Evolutionary conservation across 2,113 vertebrate species (phyloP).

Genomic region (Saccopteryx bilineata): DNA sequence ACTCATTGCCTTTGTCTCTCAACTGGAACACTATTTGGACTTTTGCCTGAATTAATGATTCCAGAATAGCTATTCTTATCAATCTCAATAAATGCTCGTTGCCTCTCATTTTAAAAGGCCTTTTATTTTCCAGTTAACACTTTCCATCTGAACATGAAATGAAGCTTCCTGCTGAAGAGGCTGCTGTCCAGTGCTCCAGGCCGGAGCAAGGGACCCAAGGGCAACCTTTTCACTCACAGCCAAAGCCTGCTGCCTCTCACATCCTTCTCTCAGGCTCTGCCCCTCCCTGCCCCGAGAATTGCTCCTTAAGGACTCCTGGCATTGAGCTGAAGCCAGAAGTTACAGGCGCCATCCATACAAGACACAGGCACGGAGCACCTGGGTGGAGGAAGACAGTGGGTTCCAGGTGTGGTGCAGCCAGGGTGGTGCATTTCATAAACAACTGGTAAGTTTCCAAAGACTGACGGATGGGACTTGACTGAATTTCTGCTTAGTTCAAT

Average conservation of each 20-base stretch:
- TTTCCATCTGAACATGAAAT: background rate
- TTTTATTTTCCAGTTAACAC: too few relatives aligned
- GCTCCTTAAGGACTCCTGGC: background rate
- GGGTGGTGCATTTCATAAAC: rapidly evolving
- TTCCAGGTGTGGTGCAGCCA: background rate
- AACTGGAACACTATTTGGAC: background rate
- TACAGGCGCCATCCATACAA: background rate
- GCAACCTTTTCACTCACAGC: background rate
- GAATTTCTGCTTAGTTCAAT: background rate
- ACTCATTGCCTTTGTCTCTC: too few relatives aligned
- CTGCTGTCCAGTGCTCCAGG: background rate
- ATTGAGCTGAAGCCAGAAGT: background rate
- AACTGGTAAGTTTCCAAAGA: background rate
- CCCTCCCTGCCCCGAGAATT: background rate
- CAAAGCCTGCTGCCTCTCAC: background rate
- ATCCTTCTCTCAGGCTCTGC: background rate
- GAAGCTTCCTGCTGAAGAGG: background rate
- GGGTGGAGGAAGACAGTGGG: rapidly evolving
- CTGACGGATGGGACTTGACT: background rate
- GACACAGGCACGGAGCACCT: background rate
- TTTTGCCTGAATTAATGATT: too few relatives aligned
- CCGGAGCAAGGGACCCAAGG: rapidly evolving
- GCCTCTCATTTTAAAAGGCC: too few relatives aligned
- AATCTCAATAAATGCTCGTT: too few relatives aligned
- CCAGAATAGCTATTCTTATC: too few relatives aligned